Evolutionary conservation across 2,888 invertebrate species (phyloP).

Genomic region (Drosophila suboccidentalis): DNA sequence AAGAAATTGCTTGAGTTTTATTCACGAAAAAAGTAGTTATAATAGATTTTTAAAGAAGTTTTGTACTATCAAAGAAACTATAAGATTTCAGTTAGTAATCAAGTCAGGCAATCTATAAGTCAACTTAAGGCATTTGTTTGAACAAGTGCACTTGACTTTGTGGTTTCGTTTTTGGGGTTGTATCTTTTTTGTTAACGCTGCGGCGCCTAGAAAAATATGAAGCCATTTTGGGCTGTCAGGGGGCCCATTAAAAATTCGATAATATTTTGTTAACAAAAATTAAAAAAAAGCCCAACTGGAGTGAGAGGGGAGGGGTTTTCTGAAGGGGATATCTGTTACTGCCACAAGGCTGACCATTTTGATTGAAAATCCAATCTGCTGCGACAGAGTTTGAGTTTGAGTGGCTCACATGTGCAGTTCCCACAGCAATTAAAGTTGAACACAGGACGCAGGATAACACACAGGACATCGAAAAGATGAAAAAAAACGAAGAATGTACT

Average conservation of each 20-base stretch:
- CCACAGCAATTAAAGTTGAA: conserved; percentile 85
- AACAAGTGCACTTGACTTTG: conserved; percentile 45
- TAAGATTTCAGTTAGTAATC: neutral
- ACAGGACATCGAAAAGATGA: conserved; percentile 27
- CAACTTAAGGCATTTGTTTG: neutral
- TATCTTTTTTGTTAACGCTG: neutral
- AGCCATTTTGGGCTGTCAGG: conserved; percentile 49
- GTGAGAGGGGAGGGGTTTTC: neutral
- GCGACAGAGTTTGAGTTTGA: conserved; percentile 68
- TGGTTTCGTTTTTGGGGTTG: conserved; percentile 4
- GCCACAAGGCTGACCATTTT: conserved; percentile 66
- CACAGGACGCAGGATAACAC: conserved; percentile 70
- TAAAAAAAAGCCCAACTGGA: conserved; percentile 51
- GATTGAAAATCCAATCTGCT: conserved; percentile 79
- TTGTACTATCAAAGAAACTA: too few relatives aligned
- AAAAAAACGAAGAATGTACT: conserved; percentile 12
- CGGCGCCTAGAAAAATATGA: conserved; percentile 55
- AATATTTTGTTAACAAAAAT: conserved; percentile 76
- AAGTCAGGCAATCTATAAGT: neutral
- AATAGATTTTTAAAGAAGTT: too few relatives aligned
- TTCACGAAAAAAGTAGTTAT: too few relatives aligned
- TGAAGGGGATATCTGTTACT: conserved; percentile 26
- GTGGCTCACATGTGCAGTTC: conserved; percentile 84
- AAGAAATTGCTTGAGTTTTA: too few relatives aligned
- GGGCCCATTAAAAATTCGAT: conserved; percentile 73